Percentiles rank a stretch among this genome's conserved stretches.
phyloP scores from a whole-genome alignment of 2,888 invertebrate species.

The Drosophila prolongata region DNA sequence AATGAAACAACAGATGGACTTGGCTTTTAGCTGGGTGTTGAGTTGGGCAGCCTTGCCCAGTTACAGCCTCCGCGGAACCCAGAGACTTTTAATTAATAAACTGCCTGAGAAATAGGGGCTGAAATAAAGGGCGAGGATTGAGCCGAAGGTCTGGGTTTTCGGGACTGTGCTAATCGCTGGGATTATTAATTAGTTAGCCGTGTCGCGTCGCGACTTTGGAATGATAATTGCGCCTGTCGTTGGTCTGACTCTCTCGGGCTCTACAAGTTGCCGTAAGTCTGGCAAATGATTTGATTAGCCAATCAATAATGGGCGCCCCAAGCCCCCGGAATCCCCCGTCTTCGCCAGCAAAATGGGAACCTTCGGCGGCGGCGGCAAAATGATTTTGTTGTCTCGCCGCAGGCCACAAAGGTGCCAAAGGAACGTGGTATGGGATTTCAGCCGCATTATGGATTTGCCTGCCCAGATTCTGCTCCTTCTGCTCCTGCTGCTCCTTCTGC shows the following conservation, averaged over 20 bases:
- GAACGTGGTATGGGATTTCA: constrained; percentile 42
- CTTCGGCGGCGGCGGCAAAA: constrained; percentile 75
- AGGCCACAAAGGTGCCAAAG: constrained; percentile 83
- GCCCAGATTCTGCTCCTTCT: constrained; percentile 33
- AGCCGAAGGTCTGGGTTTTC: constrained; percentile 21
- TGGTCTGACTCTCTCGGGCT: constrained; percentile 37
- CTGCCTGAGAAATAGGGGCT: constrained; percentile 35
- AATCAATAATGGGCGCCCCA: constrained; percentile 72
- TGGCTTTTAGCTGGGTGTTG: constrained; percentile 57
- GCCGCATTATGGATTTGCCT: constrained; percentile 81
- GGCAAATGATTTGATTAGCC: constrained; percentile 78
- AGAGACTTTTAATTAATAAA: constrained; percentile 73
- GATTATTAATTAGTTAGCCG: constrained; percentile 73
- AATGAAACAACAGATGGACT: constrained; percentile 27
- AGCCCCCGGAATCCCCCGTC: constrained; percentile 7
- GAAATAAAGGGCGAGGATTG: constrained; percentile 16
- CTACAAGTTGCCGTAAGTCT: constrained; percentile 43
- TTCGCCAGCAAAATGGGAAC: constrained; percentile 38
- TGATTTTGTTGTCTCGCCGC: constrained; percentile 84
- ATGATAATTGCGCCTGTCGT: constrained; percentile 76
- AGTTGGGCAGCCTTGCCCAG: constrained; percentile 52
- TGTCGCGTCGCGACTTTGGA: constrained; percentile 62
- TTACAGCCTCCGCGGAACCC: constrained; percentile 46
- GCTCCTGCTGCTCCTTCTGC: constrained; percentile 64
- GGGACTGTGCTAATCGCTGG: constrained; percentile 61